Base-by-base conservation (phyloP, 1,140 invertebrate species). In the Cryptotermes secundus region DNA sequence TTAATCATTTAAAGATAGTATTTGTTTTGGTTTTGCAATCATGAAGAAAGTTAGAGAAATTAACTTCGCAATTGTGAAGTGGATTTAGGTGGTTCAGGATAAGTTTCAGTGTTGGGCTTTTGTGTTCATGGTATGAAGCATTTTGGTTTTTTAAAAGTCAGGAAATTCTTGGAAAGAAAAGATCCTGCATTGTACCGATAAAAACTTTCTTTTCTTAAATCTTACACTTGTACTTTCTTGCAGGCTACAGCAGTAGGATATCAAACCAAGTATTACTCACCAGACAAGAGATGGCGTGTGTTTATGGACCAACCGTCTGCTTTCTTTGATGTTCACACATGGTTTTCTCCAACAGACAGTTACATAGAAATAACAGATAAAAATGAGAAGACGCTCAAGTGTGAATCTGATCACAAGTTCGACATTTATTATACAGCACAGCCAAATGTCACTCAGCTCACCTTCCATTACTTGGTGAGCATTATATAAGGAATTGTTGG, bases 281-380 rank as follows among this genome's bases (percentile, higher is more conserved):
- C 89, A 0, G 89, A 90, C 34, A 90, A 89, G 83, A 88, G 89
- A 83, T 91, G 89, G 90, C 87, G 88, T 86, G 90, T 90, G 6
- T 89, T 90, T 22, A 90, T 90, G 88, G 88, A 90, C 83, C 90
- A 90, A 85, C 90, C 90, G 19, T 89, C 89, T 9, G 89, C 89
- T 0, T 89, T 89, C 53, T 89, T 89, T 19, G 88, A 90, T 72
- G 88, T 90, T 3, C 88, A 89, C 42, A 87, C 89, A 9, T 91
- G 90, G 90, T 90, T 89, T 81, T 91, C 90, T 0, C 89, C 90
- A 2, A 90, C 90, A 0, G 87, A 89, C 34, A 90, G 90, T 84
- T 90, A 90, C 79, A 85, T 91, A 10, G 85, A 89, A 1, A 88
- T 91, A 79, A 87, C 89, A 1, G 86, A 88, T n/a, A 88, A 89